Evolutionary conservation across 1,140 invertebrate genomes (phyloP).

Genomic region (Camponotus vicinus): DNA sequence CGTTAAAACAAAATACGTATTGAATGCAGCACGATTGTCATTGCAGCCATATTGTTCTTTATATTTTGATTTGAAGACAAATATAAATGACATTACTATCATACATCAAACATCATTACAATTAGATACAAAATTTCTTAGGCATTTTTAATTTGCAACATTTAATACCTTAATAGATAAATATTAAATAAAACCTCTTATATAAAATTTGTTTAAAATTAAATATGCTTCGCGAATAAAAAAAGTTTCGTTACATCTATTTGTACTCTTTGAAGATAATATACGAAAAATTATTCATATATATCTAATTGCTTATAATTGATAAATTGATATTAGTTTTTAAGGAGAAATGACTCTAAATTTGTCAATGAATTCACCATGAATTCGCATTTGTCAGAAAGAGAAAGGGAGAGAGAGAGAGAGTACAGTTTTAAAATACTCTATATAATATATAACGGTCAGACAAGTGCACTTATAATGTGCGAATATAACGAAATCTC

Average conservation of each 20-base stretch:
- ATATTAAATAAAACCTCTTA: not conserved
- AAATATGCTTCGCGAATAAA: slow-evolving; percentile 1
- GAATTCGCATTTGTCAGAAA: slow-evolving; percentile 19
- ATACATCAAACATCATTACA: not conserved
- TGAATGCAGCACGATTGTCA: slow-evolving; percentile 22
- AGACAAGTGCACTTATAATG: slow-evolving; percentile 69
- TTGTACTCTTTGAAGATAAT: slow-evolving; percentile 16
- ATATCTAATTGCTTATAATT: slow-evolving; percentile 43
- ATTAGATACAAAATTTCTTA: not conserved
- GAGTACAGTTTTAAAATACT: slow-evolving; percentile 29
- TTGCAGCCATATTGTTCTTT: slow-evolving; percentile 37
- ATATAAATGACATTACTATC: slow-evolving; percentile 11
- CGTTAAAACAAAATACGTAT: slow-evolving; percentile 3
- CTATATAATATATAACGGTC: slow-evolving; percentile 44
- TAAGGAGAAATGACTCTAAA: slow-evolving; percentile 32
- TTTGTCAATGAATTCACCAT: slow-evolving; percentile 30
- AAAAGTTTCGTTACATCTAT: slow-evolving; percentile 8
- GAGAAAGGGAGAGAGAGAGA: too few species aligned
- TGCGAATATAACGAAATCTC: slow-evolving; percentile 41
- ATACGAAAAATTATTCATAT: slow-evolving; percentile 19
- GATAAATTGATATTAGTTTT: slow-evolving; percentile 45
- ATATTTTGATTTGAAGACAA: slow-evolving; percentile 27
- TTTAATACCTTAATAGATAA: slow-evolving; percentile 1
- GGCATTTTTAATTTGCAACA: not conserved
- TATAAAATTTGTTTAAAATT: slow-evolving; percentile 13